Evolutionary conservation across 2,113 vertebrate genomes (phyloP).

Genomic region (Colaptes auratus): DNA sequence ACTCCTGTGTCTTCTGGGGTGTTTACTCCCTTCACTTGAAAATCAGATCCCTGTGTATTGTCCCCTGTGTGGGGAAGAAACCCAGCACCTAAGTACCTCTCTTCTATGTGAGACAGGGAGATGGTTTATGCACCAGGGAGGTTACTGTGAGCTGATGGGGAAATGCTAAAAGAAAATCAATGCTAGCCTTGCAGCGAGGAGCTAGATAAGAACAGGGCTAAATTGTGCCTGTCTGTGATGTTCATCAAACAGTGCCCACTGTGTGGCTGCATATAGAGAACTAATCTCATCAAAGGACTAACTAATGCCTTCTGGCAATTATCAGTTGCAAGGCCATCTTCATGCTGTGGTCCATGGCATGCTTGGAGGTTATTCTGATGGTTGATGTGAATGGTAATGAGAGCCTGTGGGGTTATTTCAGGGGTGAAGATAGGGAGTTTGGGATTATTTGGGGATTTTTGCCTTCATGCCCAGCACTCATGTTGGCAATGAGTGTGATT

Average conservation of each 20-base stretch:
- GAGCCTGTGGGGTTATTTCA: background rate
- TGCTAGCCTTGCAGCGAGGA: slow-evolving; percentile 28
- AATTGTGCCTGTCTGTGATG: background rate
- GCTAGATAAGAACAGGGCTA: background rate
- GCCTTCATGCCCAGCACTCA: background rate
- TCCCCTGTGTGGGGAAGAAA: background rate
- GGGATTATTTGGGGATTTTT: background rate
- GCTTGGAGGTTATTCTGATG: background rate
- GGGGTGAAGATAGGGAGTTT: too few species aligned
- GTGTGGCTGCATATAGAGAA: background rate
- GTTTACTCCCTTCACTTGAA: background rate
- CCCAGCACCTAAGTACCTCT: background rate
- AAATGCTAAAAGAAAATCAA: slow-evolving; percentile 4
- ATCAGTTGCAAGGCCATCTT: background rate
- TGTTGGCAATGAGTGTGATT: background rate
- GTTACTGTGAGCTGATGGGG: background rate
- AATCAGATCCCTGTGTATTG: background rate
- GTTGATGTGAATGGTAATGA: background rate
- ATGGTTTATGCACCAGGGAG: background rate
- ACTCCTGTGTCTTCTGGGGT: background rate
- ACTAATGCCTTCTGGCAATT: background rate
- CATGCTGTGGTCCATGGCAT: background rate
- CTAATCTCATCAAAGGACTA: background rate
- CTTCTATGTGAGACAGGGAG: background rate
- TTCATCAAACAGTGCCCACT: slow-evolving; percentile 5